A percentile compares a stretch with the other conserved stretches of the same genome.
Evolutionary conservation across 2,797 vertebrate species (phyloP).

Genomic region (Psittacula derbiana): DNA sequence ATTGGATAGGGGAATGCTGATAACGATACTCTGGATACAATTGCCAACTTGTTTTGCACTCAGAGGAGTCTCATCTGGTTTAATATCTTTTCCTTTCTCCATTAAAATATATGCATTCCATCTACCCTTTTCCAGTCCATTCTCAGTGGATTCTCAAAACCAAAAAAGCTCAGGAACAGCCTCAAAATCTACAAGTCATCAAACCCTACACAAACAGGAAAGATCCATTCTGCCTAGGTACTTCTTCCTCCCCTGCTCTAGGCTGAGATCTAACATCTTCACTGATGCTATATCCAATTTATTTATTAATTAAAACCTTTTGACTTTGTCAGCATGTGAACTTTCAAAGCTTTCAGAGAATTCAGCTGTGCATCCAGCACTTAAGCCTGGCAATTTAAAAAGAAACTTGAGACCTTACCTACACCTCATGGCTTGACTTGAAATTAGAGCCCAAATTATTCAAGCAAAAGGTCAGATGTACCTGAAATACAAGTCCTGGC

Average conservation of each 20-base stretch:
- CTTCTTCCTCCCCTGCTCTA: neutral
- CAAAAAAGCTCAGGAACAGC: neutral
- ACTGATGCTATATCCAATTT: neutral
- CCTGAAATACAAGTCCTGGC: neutral
- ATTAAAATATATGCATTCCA: neutral
- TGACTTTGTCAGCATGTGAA: neutral
- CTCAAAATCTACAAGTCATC: neutral
- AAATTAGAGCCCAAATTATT: neutral
- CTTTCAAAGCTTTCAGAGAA: neutral
- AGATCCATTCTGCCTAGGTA: neutral
- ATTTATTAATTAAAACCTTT: neutral
- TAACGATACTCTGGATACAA: constrained; percentile 1
- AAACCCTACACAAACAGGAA: neutral
- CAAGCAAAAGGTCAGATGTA: neutral
- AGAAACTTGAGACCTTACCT: neutral
- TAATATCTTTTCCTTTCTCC: constrained; percentile 39
- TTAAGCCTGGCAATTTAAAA: neutral
- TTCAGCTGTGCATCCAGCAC: neutral
- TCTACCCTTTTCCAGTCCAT: neutral
- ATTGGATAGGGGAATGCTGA: neutral
- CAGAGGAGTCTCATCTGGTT: neutral
- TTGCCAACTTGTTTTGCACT: neutral
- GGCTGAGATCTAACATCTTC: neutral
- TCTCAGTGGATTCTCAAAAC: neutral
- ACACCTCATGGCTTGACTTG: neutral